Percentiles rank a stretch among this genome's conserved stretches.
These are phyloP conservation scores for Eptesicus fuscus DNA, from an alignment of 2,113 vertebrate species.

Conservation along the genomic window DNA sequence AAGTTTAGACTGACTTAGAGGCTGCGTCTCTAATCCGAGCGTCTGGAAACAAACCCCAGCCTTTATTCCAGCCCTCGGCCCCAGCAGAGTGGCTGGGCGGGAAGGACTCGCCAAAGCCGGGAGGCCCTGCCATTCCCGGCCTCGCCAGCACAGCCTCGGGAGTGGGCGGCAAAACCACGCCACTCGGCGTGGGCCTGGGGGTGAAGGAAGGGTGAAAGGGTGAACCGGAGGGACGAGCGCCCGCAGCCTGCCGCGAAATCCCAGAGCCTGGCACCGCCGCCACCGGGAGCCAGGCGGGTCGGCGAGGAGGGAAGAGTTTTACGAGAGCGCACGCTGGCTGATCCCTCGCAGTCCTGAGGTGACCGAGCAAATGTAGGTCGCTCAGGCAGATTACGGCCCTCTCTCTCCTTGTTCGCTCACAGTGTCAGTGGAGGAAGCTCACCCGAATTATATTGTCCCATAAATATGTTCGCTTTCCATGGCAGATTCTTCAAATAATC, in stretches of 20 bases:
- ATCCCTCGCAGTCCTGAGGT: not conserved
- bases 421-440: not conserved
- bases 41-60: not conserved
- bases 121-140: slow-evolving; percentile 36
- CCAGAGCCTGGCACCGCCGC: not conserved
- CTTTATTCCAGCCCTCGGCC: not conserved
- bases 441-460: not conserved
- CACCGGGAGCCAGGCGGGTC: not conserved
- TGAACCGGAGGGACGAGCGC: not conserved
- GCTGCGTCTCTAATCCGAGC: not conserved
- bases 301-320: not conserved
- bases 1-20: slow-evolving; percentile 34
- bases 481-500: not conserved
- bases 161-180: slow-evolving; percentile 44
- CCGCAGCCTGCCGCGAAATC: not conserved
- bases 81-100: not conserved
- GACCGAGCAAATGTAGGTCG: not conserved
- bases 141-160: not conserved
- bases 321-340: not conserved
- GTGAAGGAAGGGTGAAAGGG: slow-evolving; percentile 57
- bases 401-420: not conserved
- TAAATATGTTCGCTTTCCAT: not conserved
- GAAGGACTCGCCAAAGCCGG: not conserved
- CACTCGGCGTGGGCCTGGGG: not conserved
- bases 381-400: not conserved